phyloP scores from a whole-genome alignment of 2,797 vertebrate genomes.

The Allobates femoralis region DNA sequence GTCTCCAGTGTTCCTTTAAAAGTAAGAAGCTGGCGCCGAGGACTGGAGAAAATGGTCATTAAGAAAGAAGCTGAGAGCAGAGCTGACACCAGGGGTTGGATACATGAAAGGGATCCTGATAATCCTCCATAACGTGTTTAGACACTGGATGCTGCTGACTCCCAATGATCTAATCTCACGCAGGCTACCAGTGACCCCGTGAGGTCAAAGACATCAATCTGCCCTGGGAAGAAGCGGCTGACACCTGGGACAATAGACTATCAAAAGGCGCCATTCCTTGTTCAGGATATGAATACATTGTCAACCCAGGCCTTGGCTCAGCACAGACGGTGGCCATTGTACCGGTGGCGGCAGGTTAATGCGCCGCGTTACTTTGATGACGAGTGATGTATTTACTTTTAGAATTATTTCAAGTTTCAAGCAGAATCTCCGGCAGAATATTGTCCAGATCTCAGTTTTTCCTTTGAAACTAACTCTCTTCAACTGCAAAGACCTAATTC shows the following conservation, averaged over 20 bases:
- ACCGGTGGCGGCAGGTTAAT: neutral
- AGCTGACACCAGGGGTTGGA: neutral
- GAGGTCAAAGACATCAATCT: conserved; percentile 41
- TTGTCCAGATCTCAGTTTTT: neutral
- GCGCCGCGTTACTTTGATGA: too few species aligned
- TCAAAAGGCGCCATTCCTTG: neutral
- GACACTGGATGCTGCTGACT: conserved; percentile 8
- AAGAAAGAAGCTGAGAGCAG: neutral
- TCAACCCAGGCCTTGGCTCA: neutral
- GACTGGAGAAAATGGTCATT: neutral
- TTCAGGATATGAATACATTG: neutral
- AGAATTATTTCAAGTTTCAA: neutral
- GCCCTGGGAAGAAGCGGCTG: conserved; percentile 6
- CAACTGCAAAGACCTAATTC: too few species aligned
- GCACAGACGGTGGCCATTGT: neutral
- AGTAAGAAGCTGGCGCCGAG: conserved; percentile 5
- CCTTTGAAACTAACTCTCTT: neutral
- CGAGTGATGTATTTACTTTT: neutral
- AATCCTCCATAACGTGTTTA: conserved; percentile 33
- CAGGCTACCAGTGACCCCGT: neutral
- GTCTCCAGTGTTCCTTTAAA: neutral
- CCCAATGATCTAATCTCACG: conserved; percentile 3
- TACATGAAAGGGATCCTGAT: conserved; percentile 33
- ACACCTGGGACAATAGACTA: neutral
- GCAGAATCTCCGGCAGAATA: neutral